phyloP scores from a whole-genome alignment of 2,888 invertebrate species.

The Sesamia inferens region DNA sequence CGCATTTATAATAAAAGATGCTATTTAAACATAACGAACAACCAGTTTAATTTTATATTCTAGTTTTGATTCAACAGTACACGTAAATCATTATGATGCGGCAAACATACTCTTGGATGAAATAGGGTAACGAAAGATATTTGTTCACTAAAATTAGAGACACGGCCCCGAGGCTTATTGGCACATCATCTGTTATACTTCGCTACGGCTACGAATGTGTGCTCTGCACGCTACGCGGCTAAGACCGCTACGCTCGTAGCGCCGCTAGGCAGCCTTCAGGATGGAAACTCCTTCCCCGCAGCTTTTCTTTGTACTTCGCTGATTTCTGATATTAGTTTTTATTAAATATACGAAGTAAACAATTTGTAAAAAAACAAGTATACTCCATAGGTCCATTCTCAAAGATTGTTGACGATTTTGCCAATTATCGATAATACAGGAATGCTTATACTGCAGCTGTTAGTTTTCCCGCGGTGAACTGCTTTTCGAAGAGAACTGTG shows the following conservation, averaged over 20 bases:
- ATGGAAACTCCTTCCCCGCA: conserved; percentile 59
- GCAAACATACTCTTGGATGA: conserved; percentile 27
- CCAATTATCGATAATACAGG: conserved; percentile 15
- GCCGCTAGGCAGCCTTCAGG: conserved; percentile 24
- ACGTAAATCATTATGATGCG: conserved; percentile 35
- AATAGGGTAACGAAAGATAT: conserved; percentile 43
- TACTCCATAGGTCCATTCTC: neutral
- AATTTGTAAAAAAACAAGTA: neutral
- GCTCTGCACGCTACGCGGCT: conserved; percentile 49
- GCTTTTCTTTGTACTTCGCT: conserved; percentile 72
- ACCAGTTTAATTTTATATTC: conserved; percentile 23
- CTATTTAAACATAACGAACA: neutral
- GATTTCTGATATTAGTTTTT: conserved; percentile 73
- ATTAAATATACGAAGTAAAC: conserved; percentile 41
- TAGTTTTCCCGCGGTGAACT: conserved; percentile 22
- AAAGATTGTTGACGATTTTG: neutral
- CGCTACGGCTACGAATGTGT: conserved; percentile 52
- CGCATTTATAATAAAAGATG: too few relatives aligned
- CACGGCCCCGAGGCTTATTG: conserved; percentile 49
- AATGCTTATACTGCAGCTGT: conserved; percentile 13
- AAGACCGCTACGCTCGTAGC: conserved; percentile 56
- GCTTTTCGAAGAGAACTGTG: conserved; percentile 30
- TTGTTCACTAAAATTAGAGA: conserved; percentile 53
- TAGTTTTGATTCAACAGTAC: neutral
- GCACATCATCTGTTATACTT: conserved; percentile 41